A percentile compares a stretch with the other conserved stretches of the same genome.
phyloP scores from a whole-genome alignment of 1,140 invertebrate species.

The Euura lappo region DNA sequence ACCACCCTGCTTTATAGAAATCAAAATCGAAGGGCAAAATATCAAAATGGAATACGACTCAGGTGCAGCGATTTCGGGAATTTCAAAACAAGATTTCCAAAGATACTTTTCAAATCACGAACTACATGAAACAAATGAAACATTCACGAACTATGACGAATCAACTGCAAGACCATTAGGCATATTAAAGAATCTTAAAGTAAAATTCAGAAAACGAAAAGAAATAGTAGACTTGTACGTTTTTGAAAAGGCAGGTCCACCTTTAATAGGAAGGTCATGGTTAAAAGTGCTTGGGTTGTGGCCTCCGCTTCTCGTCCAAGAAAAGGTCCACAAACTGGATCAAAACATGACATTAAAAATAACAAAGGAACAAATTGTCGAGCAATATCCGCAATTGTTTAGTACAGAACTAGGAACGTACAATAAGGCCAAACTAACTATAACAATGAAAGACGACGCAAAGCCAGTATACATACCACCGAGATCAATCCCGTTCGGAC shows the following conservation, averaged over 20 bases:
- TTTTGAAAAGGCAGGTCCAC: constrained; percentile 10
- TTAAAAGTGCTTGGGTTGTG: constrained; percentile 11
- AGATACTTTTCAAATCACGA: background rate
- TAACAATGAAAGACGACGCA: constrained; percentile 32
- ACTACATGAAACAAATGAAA: background rate
- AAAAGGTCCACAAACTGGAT: background rate
- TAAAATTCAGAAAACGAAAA: constrained; percentile 9
- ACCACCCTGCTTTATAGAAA: no score
- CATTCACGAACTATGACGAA: constrained; percentile 4
- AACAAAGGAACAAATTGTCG: constrained; percentile 8
- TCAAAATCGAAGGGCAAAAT: no score
- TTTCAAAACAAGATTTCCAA: constrained; percentile 3
- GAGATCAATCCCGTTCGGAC: constrained; percentile 33
- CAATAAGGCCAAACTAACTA: constrained; percentile 20
- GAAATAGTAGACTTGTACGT: constrained; percentile 3
- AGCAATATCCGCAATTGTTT: constrained; percentile 16
- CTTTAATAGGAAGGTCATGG: constrained; percentile 15
- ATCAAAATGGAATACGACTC: no score
- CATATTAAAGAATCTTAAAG: background rate
- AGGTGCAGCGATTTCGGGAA: background rate
- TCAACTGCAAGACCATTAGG: background rate
- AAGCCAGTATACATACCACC: constrained; percentile 44
- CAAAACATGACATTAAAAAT: background rate
- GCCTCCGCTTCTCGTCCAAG: background rate
- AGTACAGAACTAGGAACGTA: constrained; percentile 23